Evolutionary conservation across 1,140 invertebrate genomes (phyloP), one percentile per base, ranked within the genome.

Genomic region (Drosophila virilis): DNA sequence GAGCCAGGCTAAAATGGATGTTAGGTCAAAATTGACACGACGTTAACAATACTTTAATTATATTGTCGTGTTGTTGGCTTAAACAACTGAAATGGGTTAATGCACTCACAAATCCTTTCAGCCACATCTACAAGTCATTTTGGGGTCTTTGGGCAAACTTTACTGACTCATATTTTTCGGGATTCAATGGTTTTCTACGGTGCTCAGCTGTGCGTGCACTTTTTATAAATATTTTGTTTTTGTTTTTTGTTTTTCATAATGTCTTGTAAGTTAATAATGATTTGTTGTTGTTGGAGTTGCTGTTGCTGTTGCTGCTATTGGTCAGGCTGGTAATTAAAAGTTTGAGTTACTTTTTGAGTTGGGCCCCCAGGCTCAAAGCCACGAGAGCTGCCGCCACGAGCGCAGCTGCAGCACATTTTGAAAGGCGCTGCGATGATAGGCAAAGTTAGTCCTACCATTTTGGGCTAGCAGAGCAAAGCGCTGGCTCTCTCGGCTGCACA

Each of bases 251-350:
- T 61, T 62, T 69, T 77, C 58, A 70, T 81, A 62, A 69, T 77
- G 71, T 54, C 71, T 79, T 74, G 77, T 73, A 79, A 83, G 83
- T 83, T 88, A 83, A 88, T 88, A 89, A 89, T 88, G 66, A 88
- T 86, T 88, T 88, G 69, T 68, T 76, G 64, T 67, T 78, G 76
- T 68, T n/a, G n/a, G n/a, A n/a, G n/a, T n/a, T 68, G 62, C 57
- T 72, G 68, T 40, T 62, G 58, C 10, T 67, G 67, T 42, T 61
- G 51, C 45, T 67, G 62, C 57, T 73, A 60, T 40, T 80, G 83
- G 84, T 89, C 83, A 89, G 81, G 73, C 62, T 74, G 54, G 84
- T 88, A 88, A 88, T 88, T 88, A 88, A 88, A 88, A 88, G 79
- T 88, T 88, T 88, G 74, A 89, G 84, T 80, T 82, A 88, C 78